Conservation (phyloP, 1,140 invertebrate species). For the Forficula auricularia region DNA sequence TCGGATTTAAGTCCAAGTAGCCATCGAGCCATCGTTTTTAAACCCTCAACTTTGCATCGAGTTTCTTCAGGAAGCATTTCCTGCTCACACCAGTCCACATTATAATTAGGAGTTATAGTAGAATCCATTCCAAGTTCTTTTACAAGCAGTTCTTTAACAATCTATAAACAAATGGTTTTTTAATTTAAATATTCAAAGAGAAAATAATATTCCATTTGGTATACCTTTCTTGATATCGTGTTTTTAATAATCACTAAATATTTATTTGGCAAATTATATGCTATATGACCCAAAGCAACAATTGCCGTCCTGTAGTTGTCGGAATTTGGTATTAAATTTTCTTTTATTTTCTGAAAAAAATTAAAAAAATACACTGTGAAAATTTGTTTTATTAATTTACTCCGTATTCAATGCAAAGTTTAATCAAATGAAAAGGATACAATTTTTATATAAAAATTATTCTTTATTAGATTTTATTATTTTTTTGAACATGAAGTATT, state of each 20-base stretch:
- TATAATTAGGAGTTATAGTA: slow-evolving; percentile 26
- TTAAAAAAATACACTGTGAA: too few relatives aligned
- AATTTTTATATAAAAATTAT: too few relatives aligned
- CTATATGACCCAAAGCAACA: slow-evolving; percentile 84
- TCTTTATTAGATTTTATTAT: too few relatives aligned
- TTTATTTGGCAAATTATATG: slow-evolving; percentile 73
- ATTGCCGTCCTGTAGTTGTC: slow-evolving; percentile 81
- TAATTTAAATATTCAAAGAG: not conserved
- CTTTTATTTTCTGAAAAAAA: slow-evolving; percentile 38
- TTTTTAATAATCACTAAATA: slow-evolving; percentile 81
- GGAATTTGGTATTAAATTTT: slow-evolving; percentile 56
- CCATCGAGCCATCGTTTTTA: slow-evolving; percentile 94
- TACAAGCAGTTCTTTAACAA: slow-evolving; percentile 87
- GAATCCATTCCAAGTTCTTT: slow-evolving; percentile 44
- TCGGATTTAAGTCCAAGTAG: slow-evolving; percentile 77
- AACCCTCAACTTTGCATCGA: slow-evolving; percentile 78
- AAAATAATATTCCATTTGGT: slow-evolving; percentile 8
- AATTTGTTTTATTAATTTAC: too few relatives aligned
- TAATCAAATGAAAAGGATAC: too few relatives aligned
- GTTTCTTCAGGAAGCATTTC: slow-evolving; percentile 79
- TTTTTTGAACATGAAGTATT: too few relatives aligned
- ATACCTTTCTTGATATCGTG: slow-evolving; percentile 77
- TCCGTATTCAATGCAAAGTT: too few relatives aligned
- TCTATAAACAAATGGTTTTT: slow-evolving; percentile 27
- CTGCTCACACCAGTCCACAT: slow-evolving; percentile 70